Evolutionary conservation across 2,888 invertebrate species (phyloP).

Genomic region (Hirtodrosophila duncani): DNA sequence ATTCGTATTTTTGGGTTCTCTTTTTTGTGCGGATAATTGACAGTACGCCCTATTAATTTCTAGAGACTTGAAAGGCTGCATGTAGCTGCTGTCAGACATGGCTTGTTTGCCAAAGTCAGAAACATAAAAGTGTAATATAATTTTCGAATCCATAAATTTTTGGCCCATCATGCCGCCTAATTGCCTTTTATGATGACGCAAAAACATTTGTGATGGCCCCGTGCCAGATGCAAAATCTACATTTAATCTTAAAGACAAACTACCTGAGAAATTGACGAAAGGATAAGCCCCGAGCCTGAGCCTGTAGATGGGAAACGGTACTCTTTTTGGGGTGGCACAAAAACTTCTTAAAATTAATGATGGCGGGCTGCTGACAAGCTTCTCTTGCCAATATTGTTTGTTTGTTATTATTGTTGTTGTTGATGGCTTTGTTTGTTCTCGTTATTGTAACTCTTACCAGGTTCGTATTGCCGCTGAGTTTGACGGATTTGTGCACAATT

Average conservation of each 20-base stretch:
- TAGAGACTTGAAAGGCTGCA: constrained; percentile 11
- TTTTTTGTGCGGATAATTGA: constrained; percentile 48
- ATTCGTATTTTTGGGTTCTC: no score
- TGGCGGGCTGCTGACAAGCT: constrained; percentile 46
- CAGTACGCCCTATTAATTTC: constrained; percentile 56
- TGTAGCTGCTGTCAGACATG: background rate
- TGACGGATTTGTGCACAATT: constrained; percentile 71
- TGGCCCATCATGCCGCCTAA: constrained; percentile 54
- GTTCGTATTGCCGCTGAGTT: constrained; percentile 39
- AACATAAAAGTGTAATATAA: constrained; percentile 36
- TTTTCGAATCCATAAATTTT: constrained; percentile 50
- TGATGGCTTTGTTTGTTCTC: constrained; percentile 4
- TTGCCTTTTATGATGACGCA: constrained; percentile 56
- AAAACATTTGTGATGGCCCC: constrained; percentile 39
- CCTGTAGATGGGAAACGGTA: constrained; percentile 3
- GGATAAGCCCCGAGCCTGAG: constrained; percentile 14
- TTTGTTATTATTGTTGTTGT: constrained; percentile 42
- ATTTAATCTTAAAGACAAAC: constrained; percentile 21
- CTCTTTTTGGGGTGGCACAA: constrained; percentile 15
- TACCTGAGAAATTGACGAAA: constrained; percentile 51
- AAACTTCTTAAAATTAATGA: constrained; percentile 61
- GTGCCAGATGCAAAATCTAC: no score
- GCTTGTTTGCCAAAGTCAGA: constrained; percentile 6
- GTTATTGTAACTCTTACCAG: constrained; percentile 1
- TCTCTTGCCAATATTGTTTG: constrained; percentile 56